phyloP scores from a whole-genome alignment of 92 coral and sea anemone genomes.

The Zoanthus solanderi region DNA sequence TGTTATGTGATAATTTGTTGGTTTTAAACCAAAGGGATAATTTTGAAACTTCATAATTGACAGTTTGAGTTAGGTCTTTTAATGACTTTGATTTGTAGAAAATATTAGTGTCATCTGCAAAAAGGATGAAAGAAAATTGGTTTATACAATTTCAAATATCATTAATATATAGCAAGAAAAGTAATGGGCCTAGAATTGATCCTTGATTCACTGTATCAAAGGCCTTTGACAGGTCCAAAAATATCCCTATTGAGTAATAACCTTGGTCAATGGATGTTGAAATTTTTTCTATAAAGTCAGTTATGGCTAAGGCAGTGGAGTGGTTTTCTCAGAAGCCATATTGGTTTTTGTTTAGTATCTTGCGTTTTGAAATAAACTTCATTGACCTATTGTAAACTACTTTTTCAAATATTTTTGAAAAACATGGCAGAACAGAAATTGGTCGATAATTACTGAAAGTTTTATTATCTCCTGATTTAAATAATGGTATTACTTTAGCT shows the following conservation, averaged over 20 bases:
- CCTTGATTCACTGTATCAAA: no score
- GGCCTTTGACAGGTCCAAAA: no score
- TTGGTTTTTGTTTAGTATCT: not conserved
- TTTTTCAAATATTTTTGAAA: not conserved
- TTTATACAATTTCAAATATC: not conserved
- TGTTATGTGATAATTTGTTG: not conserved
- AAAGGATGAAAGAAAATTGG: no score
- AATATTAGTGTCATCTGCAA: not conserved
- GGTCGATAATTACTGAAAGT: not conserved
- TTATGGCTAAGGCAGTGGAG: no score
- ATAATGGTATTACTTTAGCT: not conserved
- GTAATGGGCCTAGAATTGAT: not conserved
- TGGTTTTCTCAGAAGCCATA: no score
- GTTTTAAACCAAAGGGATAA: not conserved
- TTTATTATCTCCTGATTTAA: not conserved
- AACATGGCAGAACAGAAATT: conserved; percentile 1
- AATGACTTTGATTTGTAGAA: not conserved
- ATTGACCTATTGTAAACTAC: not conserved
- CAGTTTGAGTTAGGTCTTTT: no score
- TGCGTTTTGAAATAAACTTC: not conserved
- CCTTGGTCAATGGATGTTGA: not conserved
- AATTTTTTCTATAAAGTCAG: no score
- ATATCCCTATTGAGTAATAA: no score
- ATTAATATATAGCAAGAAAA: not conserved
- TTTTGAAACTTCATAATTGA: not conserved